A percentile compares a stretch with the other conserved stretches of the same genome.
Conservation (phyloP, 2,113 vertebrate species). For the Python bivittatus region DNA sequence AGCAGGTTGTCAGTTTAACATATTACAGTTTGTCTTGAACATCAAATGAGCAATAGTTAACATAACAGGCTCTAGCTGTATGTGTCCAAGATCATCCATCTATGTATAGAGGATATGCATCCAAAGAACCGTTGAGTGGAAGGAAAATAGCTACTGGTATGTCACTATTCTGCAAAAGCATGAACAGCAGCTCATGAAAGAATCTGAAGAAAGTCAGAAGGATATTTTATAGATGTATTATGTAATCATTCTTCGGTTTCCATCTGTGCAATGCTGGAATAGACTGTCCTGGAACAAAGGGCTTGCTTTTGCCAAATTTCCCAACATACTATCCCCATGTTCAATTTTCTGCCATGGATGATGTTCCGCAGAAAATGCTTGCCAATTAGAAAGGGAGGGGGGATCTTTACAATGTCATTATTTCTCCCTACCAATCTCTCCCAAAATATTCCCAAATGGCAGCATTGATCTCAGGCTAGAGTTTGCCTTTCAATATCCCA, state of each 20-base stretch:
- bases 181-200: neutral
- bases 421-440: neutral
- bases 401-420: neutral
- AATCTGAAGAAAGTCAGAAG: neutral
- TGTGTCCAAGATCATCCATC: neutral
- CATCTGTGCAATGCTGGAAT: neutral
- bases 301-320: neutral
- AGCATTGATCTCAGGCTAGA: neutral
- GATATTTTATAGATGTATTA: neutral
- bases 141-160: neutral
- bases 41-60: conserved; percentile 38
- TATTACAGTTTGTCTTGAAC: conserved; percentile 26
- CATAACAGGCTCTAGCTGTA: neutral
- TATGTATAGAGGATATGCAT: neutral
- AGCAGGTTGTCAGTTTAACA: conserved; percentile 34
- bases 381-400: neutral
- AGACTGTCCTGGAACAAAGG: neutral
- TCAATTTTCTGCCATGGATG: neutral
- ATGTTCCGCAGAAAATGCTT: neutral
- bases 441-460: neutral
- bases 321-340: neutral
- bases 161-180: neutral
- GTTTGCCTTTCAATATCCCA: neutral
- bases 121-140: neutral
- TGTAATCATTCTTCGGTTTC: neutral